A percentile compares a stretch with the other conserved stretches of the same genome.
Evolutionary conservation across 2,797 vertebrate species (phyloP).

Genomic region (Discoglossus pictus): DNA sequence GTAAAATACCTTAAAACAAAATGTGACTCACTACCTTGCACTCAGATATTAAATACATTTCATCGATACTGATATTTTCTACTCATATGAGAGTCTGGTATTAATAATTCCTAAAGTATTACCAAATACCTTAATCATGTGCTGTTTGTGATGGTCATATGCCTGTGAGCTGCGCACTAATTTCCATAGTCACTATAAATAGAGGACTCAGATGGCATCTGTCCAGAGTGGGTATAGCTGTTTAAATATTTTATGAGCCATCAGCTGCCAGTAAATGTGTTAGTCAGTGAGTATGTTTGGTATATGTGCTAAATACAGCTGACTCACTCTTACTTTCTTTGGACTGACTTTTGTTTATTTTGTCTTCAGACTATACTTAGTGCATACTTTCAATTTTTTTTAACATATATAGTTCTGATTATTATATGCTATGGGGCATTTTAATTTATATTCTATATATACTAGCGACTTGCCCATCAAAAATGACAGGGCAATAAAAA

Average conservation of each 20-base stretch:
- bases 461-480: too few species aligned
- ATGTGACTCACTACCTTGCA: too few species aligned
- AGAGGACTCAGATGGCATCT: slow-evolving; percentile 32
- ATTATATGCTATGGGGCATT: too few species aligned
- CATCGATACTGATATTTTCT: too few species aligned
- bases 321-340: slow-evolving; percentile 12
- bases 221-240: slow-evolving; percentile 15
- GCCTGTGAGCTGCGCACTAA: slow-evolving; percentile 3
- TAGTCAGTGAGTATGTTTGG: slow-evolving; percentile 27
- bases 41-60: too few species aligned
- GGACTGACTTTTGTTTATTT: background rate
- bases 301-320: slow-evolving; percentile 28
- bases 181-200: slow-evolving; percentile 26
- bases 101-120: background rate
- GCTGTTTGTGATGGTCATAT: slow-evolving; percentile 20
- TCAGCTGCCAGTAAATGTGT: slow-evolving; percentile 40
- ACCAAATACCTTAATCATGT: background rate
- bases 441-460: too few species aligned
- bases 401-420: too few species aligned
- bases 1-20: too few species aligned
- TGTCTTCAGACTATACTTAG: too few species aligned
- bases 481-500: too few species aligned
- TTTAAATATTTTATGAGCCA: slow-evolving; percentile 41
- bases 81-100: too few species aligned
- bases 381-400: too few species aligned